Evolutionary conservation across 1,140 invertebrate species (phyloP).

Genomic region (Pogonognathellus flavescens): DNA sequence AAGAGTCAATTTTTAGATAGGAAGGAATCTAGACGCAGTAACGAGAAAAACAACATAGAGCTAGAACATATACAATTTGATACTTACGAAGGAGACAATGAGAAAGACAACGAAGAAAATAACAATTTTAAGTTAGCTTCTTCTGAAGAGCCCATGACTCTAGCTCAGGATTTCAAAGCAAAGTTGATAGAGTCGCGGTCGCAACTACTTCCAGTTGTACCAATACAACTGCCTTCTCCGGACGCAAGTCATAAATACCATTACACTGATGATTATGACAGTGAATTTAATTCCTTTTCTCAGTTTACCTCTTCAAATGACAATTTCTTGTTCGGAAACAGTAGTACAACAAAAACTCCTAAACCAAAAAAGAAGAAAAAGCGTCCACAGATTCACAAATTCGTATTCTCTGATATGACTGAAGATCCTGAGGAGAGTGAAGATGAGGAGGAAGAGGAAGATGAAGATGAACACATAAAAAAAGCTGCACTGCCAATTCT

Average conservation of each 20-base stretch:
- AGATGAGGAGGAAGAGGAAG: background rate
- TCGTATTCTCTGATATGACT: background rate
- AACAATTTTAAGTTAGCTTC: background rate
- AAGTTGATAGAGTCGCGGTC: slow-evolving; percentile 3
- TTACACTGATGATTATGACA: slow-evolving; percentile 52
- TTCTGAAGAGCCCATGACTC: background rate
- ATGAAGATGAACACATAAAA: slow-evolving; percentile 32
- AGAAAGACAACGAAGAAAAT: background rate
- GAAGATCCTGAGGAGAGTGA: background rate
- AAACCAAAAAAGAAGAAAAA: slow-evolving; percentile 7
- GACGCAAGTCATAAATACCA: slow-evolving; percentile 11
- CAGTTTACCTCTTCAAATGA: slow-evolving; percentile 10
- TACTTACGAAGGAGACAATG: background rate
- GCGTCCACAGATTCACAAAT: background rate
- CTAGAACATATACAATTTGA: slow-evolving; percentile 25
- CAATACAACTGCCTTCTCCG: slow-evolving; percentile 46
- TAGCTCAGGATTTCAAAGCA: background rate
- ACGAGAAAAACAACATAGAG: background rate
- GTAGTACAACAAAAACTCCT: background rate
- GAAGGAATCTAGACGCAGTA: background rate
- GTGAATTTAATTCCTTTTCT: slow-evolving; percentile 38
- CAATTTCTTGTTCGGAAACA: slow-evolving; percentile 12
- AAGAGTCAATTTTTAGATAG: slow-evolving; percentile 9
- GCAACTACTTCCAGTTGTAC: slow-evolving; percentile 41
- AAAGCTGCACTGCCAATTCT: slow-evolving; percentile 10